A percentile compares a stretch with the other conserved stretches of the same genome.
Evolutionary conservation across 2,113 vertebrate species (phyloP).

Genomic region (Callospermophilus lateralis): DNA sequence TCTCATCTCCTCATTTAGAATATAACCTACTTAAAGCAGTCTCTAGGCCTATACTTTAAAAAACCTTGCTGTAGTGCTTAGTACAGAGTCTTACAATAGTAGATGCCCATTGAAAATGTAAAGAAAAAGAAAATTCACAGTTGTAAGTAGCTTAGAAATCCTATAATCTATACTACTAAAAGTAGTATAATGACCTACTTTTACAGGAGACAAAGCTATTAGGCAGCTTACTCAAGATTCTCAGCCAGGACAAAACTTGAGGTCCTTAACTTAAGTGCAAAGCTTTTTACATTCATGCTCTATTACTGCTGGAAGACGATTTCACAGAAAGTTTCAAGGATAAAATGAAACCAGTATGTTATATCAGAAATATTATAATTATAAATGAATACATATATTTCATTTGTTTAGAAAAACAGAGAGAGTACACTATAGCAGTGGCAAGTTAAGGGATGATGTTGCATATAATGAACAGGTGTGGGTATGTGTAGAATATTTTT

Average conservation of each 20-base stretch:
- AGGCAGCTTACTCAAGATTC: not conserved
- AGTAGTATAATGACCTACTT: not conserved
- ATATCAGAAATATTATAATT: not conserved
- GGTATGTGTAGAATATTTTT: not conserved
- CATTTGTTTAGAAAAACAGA: slow-evolving; percentile 3
- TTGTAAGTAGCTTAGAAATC: not conserved
- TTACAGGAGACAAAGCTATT: not conserved
- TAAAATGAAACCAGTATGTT: not conserved
- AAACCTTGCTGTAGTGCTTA: not conserved
- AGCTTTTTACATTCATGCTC: not conserved
- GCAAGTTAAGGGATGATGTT: not conserved
- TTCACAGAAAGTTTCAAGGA: not conserved
- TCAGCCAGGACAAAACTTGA: not conserved
- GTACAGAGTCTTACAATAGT: not conserved
- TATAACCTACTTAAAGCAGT: not conserved
- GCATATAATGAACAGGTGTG: not conserved
- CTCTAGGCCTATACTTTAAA: not conserved
- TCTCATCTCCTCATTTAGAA: not conserved
- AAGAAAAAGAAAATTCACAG: not conserved
- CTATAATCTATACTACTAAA: too few species aligned
- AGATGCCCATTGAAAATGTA: not conserved
- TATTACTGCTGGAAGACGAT: not conserved
- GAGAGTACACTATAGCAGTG: not conserved
- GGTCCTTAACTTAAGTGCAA: not conserved
- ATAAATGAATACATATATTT: not conserved